phyloP scores from a whole-genome alignment of 2,113 vertebrate genomes.

The Hucho hucho region DNA sequence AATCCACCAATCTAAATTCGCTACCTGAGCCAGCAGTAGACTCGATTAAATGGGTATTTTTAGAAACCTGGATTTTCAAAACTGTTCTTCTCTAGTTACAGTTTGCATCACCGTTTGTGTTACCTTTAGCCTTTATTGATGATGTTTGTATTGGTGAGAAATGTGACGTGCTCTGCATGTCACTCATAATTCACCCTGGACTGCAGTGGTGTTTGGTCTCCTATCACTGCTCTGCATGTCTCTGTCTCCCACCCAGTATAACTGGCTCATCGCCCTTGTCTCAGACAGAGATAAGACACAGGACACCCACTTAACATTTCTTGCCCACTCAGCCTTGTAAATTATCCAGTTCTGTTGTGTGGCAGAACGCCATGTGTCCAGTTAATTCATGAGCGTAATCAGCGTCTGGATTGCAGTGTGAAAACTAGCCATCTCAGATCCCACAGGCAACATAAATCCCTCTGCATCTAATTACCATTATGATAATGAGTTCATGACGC shows the following conservation, averaged over 20 bases:
- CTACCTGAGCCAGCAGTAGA: too few relatives aligned
- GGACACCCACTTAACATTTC: conserved; percentile 17
- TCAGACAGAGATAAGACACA: conserved; percentile 3
- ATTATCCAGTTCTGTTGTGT: conserved; percentile 7
- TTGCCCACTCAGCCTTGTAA: conserved; percentile 4
- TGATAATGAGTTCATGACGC: conserved; percentile 19
- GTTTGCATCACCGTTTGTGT: too few relatives aligned
- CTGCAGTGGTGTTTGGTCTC: background rate
- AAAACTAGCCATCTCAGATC: conserved; percentile 13
- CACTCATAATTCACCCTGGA: background rate
- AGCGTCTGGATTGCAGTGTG: background rate
- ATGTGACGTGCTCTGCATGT: background rate
- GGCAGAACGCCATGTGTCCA: background rate
- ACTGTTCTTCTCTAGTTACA: too few relatives aligned
- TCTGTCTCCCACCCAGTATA: background rate
- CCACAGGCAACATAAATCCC: conserved; percentile 19
- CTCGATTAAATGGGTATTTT: too few relatives aligned
- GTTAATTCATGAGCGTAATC: background rate
- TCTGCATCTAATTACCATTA: conserved; percentile 33
- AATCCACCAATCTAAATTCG: too few relatives aligned
- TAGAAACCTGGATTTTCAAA: too few relatives aligned
- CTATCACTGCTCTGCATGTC: background rate
- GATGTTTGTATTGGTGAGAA: too few relatives aligned
- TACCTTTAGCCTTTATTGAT: too few relatives aligned
- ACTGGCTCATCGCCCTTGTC: background rate